phyloP scores from a whole-genome alignment of 2,113 vertebrate species.

The Brienomyrus brachyistius region DNA sequence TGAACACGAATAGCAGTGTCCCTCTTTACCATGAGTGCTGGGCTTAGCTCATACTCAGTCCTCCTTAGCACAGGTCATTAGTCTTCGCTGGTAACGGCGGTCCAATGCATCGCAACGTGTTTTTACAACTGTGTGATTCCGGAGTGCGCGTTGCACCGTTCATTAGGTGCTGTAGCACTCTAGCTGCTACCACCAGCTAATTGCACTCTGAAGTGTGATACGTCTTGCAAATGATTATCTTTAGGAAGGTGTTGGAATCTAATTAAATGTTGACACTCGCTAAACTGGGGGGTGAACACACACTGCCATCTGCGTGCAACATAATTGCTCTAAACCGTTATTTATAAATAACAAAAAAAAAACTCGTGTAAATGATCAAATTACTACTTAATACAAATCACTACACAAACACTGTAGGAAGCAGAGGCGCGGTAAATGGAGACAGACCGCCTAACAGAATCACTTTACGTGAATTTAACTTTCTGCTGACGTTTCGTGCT shows the following conservation, averaged over 20 bases:
- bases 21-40: neutral
- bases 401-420: neutral
- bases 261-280: slow-evolving; percentile 10
- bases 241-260: slow-evolving; percentile 8
- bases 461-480: neutral
- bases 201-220: slow-evolving; percentile 9
- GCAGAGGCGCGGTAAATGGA: neutral
- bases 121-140: neutral
- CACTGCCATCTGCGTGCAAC: neutral
- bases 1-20: neutral
- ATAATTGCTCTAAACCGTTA: neutral
- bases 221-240: neutral
- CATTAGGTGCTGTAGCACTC: neutral
- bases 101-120: neutral
- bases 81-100: neutral
- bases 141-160: too few relatives aligned
- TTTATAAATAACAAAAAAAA: neutral
- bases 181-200: neutral
- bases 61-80: neutral
- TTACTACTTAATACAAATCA: neutral
- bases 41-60: neutral
- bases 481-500: neutral
- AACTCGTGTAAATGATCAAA: slow-evolving; percentile 1
- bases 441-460: neutral
- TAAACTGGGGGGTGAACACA: neutral